A percentile compares a stretch with the other conserved stretches of the same genome.
phyloP scores from a whole-genome alignment of 2,113 vertebrate species.

The Canis aureus region DNA sequence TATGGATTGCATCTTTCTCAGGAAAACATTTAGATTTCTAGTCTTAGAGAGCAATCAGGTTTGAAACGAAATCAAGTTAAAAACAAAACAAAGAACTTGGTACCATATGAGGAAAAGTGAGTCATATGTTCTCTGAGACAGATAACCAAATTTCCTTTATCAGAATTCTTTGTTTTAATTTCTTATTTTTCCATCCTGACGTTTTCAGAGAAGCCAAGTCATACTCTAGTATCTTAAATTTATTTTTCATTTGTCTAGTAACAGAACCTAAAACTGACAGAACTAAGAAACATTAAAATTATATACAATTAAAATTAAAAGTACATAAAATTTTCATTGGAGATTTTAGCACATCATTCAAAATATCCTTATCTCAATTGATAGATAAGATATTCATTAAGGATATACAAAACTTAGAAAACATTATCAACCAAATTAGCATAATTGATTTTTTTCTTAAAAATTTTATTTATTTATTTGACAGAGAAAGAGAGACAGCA shows the following conservation, averaged over 20 bases:
- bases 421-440: neutral
- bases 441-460: neutral
- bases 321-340: neutral
- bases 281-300: neutral
- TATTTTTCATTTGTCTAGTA: neutral
- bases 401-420: neutral
- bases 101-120: neutral
- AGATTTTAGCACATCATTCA: neutral
- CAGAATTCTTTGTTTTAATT: constrained; percentile 48
- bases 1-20: neutral
- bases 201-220: neutral
- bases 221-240: neutral
- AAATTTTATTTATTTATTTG: no score
- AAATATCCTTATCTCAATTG: neutral
- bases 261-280: neutral
- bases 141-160: neutral
- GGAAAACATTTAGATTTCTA: constrained; percentile 8
- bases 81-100: neutral
- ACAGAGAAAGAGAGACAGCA: no score
- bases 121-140: constrained; percentile 16
- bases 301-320: neutral
- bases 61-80: constrained; percentile 48
- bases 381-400: neutral
- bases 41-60: neutral
- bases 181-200: neutral